Evolutionary conservation across 92 coral and sea anemone genomes (phyloP), one percentile per base, ranked within the genome.

Genomic region (Epizoanthus ramosus): DNA sequence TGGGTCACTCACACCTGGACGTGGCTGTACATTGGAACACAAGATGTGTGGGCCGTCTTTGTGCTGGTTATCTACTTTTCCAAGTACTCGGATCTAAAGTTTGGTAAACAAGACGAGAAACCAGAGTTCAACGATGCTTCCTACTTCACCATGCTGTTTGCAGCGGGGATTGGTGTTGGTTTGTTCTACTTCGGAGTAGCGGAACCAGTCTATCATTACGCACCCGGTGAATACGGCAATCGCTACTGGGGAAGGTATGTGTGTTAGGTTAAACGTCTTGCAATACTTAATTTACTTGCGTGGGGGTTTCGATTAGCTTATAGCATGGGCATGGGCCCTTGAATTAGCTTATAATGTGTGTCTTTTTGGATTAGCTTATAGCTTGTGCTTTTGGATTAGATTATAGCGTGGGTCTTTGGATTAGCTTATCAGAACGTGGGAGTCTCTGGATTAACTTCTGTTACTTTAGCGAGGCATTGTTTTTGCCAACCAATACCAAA

Each of bases 1-100:
- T 94, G 98, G 95, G 88, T 94, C 25, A 94, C 98, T 3, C 66
- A 83, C 6, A 81, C 81, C 0, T 94, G 88, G 79, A 89, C 98
- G 4, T 94, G 98, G 98, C 68, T 94, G 65, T 94, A 94, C 92
- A 91, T 94, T 63, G 98, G 95, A n/a, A 94, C 89, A 18, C 89
- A 91, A 74, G 92, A 94, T 73, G 89, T 89, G 4, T 94, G 98
- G 94, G 87, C 90, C n/a, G 72, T 94, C 41, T 94, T 94, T 68
- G 85, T 94, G 52, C 16, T 87, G 25, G 83, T 91, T 8, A 71
- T 93, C 7, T 89, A 88, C 85, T 93, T 93, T 84, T 93, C 97
- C 10, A 93, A 93, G 87, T 93, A 93, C 50, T 84, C 86, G 21
- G 83, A 91, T 16, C 61, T 94, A 56, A 94, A 94, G 80, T 86